A percentile compares a stretch with the other conserved stretches of the same genome.
Conservation (phyloP, 2,797 vertebrate species). For the Pipistrellus nathusii region DNA sequence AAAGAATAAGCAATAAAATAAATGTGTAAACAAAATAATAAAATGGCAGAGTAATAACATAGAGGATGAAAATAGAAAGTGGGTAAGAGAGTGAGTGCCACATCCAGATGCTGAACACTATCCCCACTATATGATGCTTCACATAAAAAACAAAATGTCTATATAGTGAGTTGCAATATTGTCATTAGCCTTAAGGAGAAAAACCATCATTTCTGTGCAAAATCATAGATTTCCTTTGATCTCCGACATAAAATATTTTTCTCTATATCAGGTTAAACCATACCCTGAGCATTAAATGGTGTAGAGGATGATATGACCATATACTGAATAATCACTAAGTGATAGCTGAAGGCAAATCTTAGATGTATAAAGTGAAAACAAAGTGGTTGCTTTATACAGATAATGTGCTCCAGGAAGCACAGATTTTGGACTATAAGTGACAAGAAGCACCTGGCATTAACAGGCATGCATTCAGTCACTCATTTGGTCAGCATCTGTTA, state of each 20-base stretch:
- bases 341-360: not conserved
- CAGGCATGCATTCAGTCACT: not conserved
- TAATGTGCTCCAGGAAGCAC: not conserved
- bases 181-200: not conserved
- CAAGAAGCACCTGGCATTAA: not conserved
- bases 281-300: not conserved
- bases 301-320: not conserved
- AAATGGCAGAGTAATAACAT: conserved; percentile 28
- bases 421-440: not conserved
- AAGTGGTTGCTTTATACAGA: not conserved
- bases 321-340: not conserved
- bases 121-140: not conserved
- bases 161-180: not conserved
- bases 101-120: not conserved
- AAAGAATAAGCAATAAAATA: conserved; percentile 29
- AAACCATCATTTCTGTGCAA: not conserved
- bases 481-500: not conserved
- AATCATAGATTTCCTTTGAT: conserved; percentile 20
- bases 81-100: not conserved
- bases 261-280: conserved; percentile 11
- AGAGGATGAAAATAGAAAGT: conserved; percentile 48
- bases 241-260: conserved; percentile 31
- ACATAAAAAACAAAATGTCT: conserved; percentile 30
- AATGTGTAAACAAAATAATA: conserved; percentile 38
- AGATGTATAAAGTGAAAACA: not conserved